Percentiles rank a stretch among this genome's conserved stretches.
phyloP scores from a whole-genome alignment of 2,113 vertebrate species.

The Tachycineta bicolor region DNA sequence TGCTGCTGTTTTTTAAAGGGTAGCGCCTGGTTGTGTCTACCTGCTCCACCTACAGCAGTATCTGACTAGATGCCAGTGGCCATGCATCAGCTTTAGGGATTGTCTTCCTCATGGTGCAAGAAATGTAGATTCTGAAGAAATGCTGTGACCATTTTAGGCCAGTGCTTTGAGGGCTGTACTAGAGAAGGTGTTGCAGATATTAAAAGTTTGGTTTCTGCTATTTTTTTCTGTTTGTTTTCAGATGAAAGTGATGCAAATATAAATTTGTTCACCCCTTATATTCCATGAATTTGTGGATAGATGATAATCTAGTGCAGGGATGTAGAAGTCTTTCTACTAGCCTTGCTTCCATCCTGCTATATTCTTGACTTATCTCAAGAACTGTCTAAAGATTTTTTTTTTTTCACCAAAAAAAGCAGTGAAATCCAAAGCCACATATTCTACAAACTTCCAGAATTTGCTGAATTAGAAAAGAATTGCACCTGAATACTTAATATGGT shows the following conservation, averaged over 20 bases:
- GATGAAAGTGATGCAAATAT: neutral
- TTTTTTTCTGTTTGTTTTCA: neutral
- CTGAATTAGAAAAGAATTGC: neutral
- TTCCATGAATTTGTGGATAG: neutral
- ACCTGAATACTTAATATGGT: neutral
- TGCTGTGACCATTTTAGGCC: neutral
- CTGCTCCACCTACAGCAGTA: neutral
- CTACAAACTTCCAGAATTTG: neutral
- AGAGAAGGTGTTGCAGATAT: neutral
- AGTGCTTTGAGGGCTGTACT: neutral
- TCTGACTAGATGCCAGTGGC: neutral
- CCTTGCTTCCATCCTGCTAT: neutral
- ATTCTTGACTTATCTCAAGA: neutral
- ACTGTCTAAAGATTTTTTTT: neutral
- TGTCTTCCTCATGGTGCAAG: neutral
- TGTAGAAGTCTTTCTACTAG: neutral
- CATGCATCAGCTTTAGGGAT: neutral
- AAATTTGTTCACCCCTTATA: accelerated
- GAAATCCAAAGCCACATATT: neutral
- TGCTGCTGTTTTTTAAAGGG: neutral
- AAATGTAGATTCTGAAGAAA: neutral
- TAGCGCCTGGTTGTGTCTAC: neutral
- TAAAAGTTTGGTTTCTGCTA: neutral
- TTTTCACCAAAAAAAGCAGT: neutral
- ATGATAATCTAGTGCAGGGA: neutral